Evolutionary conservation across 1,140 invertebrate species (phyloP).

Genomic region (Epicauta chinensis): DNA sequence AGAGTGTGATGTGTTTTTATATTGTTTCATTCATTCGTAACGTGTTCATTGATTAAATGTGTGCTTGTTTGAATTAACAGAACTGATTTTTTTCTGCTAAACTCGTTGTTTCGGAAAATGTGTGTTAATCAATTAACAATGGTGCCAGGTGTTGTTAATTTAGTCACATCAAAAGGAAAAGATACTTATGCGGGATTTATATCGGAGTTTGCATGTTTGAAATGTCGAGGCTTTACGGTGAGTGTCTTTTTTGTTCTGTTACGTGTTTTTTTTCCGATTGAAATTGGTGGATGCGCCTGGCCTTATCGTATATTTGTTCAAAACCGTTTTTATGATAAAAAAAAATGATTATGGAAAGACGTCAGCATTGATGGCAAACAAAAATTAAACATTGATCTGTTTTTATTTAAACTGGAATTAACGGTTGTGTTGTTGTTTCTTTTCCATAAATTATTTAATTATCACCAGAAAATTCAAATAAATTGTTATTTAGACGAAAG

Average conservation of each 20-base stretch:
- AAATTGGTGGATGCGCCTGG: neutral
- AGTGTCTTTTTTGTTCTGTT: conserved; percentile 10
- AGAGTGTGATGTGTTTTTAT: too few species aligned
- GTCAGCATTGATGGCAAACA: neutral
- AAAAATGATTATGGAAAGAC: neutral
- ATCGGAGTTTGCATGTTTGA: conserved; percentile 39
- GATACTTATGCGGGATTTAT: conserved; percentile 40
- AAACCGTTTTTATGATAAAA: neutral
- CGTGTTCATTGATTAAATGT: too few species aligned
- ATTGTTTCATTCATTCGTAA: too few species aligned
- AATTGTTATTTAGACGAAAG: too few species aligned
- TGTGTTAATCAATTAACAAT: conserved; percentile 38
- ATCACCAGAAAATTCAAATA: too few species aligned
- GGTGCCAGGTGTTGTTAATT: conserved; percentile 40
- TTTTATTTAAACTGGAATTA: too few species aligned
- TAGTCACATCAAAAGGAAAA: conserved; percentile 39
- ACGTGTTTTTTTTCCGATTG: neutral
- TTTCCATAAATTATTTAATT: too few species aligned
- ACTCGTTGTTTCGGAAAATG: conserved; percentile 20
- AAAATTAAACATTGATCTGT: neutral
- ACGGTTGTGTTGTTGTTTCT: too few species aligned
- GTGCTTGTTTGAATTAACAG: too few species aligned
- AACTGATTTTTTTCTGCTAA: too few species aligned
- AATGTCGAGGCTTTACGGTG: conserved; percentile 38
- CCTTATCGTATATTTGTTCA: neutral